Evolutionary conservation across 1,140 invertebrate species (phyloP), one percentile per base, ranked within the genome.

Genomic region (Ceratina japonica): DNA sequence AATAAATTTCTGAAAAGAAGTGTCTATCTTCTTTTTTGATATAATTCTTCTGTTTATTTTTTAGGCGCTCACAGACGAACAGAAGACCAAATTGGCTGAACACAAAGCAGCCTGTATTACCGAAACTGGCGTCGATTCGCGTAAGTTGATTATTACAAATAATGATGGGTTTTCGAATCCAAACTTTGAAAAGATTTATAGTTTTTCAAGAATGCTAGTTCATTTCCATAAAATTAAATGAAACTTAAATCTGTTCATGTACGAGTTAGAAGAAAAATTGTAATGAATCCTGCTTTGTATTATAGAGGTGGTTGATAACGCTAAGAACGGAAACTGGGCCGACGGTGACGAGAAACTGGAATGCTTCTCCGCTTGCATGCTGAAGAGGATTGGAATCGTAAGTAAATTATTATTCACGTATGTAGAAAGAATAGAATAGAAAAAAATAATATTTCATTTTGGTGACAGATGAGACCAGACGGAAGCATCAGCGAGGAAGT

Each of bases 61-160:
- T 27, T 61, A 90, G 88, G 84, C 44, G 20, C 49, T 91, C 4
- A 86, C 83, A 0, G 89, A 91, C 0, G 88, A 89, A 54, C 87
- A 90, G 81, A 85, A 71, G 10, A 68, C 75, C 1, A 89, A 89
- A 27, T 52, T 91, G 5, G 51, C 13, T 8, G 71, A 72, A 18
- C 70, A 87, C 61, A 88, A 81, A n/a, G 49, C 62, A 1, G 27
- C 24, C 13, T 91, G 90, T 56, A 80, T 89, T 0, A 22, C 0
- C 10, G 88, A 91, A 70, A 77, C 84, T n/a, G 83, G 83, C 2
- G 84, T 91, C 15, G 86, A 88, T 15, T 0, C 62, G 37, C 63
- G 90, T 91, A 84, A 87, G 59, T 71, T 10, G 7, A 80, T 56
- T 13, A 56, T 4, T 56, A 16, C n/a, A 8, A 3, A 54, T 56